Evolutionary conservation across 2,888 invertebrate genomes (phyloP).

Genomic region (Hirtodrosophila alboralis): DNA sequence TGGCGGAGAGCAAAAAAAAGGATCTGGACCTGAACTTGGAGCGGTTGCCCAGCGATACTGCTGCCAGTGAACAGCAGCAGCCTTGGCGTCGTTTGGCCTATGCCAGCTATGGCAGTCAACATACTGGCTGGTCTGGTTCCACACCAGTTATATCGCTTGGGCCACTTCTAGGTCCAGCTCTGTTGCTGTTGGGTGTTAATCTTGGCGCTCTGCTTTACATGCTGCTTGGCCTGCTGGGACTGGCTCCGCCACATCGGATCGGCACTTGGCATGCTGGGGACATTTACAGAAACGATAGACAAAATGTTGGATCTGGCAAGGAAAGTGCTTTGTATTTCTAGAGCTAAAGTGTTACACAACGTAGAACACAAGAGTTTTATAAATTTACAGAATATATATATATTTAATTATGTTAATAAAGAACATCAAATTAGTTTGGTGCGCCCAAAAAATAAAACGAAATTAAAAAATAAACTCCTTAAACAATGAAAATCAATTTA

Average conservation of each 20-base stretch:
- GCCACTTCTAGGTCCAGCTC: slow-evolving; percentile 44
- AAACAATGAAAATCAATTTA: slow-evolving; percentile 21
- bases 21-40: slow-evolving; percentile 41
- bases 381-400: slow-evolving; percentile 52
- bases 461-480: slow-evolving; percentile 16
- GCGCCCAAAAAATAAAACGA: slow-evolving; percentile 5
- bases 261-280: slow-evolving; percentile 21
- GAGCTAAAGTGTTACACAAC: slow-evolving; percentile 30
- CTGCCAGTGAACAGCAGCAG: slow-evolving; percentile 20
- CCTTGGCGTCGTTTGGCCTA: slow-evolving; percentile 62
- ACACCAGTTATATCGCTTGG: slow-evolving; percentile 19
- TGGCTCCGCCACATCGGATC: slow-evolving; percentile 45
- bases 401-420: slow-evolving; percentile 32
- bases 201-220: slow-evolving; percentile 63
- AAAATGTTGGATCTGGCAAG: slow-evolving; percentile 52
- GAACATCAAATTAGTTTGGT: slow-evolving; percentile 21
- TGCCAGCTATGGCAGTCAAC: slow-evolving; percentile 14
- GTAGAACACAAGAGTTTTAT: slow-evolving; percentile 24
- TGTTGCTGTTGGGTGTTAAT: slow-evolving; percentile 65
- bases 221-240: slow-evolving; percentile 53
- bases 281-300: slow-evolving; percentile 50
- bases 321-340: slow-evolving; percentile 64
- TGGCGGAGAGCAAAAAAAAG: slow-evolving; percentile 55
- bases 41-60: slow-evolving; percentile 1
- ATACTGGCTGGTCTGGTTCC: slow-evolving; percentile 34